These are phyloP conservation scores for Mesocricetus auratus DNA, from an alignment of 2,113 vertebrate species.

Conservation along the genomic window DNA sequence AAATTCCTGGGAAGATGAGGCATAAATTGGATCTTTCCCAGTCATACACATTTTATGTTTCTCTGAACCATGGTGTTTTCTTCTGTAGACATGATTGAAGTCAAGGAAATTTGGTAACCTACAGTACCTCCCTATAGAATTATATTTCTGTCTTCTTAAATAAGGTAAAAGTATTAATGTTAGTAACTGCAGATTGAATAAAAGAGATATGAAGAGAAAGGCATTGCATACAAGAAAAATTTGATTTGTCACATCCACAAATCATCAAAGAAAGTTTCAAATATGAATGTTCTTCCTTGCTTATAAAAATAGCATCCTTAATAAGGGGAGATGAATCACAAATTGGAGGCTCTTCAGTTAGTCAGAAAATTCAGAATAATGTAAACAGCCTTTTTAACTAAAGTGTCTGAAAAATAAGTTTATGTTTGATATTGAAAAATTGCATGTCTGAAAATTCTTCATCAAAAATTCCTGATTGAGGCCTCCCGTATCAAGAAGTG, in stretches of 20 bases:
- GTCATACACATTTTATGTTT: not conserved
- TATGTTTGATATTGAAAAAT: not conserved
- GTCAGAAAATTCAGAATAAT: constrained; percentile 37
- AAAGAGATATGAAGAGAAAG: not conserved
- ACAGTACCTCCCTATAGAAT: not conserved
- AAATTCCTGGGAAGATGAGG: not conserved
- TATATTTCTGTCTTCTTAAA: not conserved
- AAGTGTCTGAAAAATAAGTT: not conserved
- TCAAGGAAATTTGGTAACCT: not conserved
- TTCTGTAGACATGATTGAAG: not conserved
- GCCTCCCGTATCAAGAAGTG: too few relatives aligned
- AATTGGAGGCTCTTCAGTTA: not conserved
- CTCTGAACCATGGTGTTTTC: not conserved
- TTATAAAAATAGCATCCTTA: constrained; percentile 2
- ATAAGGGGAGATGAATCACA: not conserved
- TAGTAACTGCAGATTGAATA: not conserved
- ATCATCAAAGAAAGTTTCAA: constrained; percentile 23
- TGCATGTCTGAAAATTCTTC: not conserved
- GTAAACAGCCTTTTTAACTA: not conserved
- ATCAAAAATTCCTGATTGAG: not conserved
- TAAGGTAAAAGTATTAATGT: not conserved
- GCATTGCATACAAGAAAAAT: not conserved
- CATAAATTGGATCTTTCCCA: not conserved
- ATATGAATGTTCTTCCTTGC: not conserved
- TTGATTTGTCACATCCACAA: not conserved